Base-by-base conservation (phyloP, 1,140 invertebrate species). In the Pseudomyrmex gracilis region DNA sequence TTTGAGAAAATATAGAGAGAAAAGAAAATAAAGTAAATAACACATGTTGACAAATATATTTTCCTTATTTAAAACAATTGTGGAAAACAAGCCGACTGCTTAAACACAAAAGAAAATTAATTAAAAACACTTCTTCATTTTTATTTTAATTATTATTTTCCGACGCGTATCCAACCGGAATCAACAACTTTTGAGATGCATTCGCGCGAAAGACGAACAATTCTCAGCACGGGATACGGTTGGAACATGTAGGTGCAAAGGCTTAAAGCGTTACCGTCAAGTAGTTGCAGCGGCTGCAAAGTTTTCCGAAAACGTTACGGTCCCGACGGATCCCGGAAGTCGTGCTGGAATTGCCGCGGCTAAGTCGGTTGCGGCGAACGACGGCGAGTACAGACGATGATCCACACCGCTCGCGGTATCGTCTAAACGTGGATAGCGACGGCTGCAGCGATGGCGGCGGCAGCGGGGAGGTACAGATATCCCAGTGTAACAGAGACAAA, bases 401-500 rank as follows among this genome's bases (percentile, higher is more conserved):
- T 49, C 57, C 12, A 58, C 53, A 12, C 24, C 45, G 12, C 57
- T 24, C 71, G n/a, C 12, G 57, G 49, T 84, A 84, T 70, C 82
- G 60, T 64, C 68, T 67, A 76, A 57, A 78, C 47, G 74, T 2
- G 82, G 71, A 84, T 86, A 67, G 64, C 20, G 61, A 68, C 45
- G 68, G 53, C 49, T 71, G 63, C 17, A 49, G 63, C 58, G 34
- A 17, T 24, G 45, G 51, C 2, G 73, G 84, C 22, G 73, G 47
- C 34, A 60, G 73, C n/a, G 34, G 34, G 34, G 34, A 34, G 34
- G 5, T 7, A 34, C 34, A 76, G 73, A 76, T 76, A 83, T 91
- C 91, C 91, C 84, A 89, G 89, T 34, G 34, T 91, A 93, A 93
- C 91, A 90, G 91, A 92, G 92, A 93, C 93, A 93, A 93, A 94